These are phyloP conservation scores for Rhodophaea formosa DNA, from an alignment of 2,888 invertebrate genomes.

Conservation along the genomic window DNA sequence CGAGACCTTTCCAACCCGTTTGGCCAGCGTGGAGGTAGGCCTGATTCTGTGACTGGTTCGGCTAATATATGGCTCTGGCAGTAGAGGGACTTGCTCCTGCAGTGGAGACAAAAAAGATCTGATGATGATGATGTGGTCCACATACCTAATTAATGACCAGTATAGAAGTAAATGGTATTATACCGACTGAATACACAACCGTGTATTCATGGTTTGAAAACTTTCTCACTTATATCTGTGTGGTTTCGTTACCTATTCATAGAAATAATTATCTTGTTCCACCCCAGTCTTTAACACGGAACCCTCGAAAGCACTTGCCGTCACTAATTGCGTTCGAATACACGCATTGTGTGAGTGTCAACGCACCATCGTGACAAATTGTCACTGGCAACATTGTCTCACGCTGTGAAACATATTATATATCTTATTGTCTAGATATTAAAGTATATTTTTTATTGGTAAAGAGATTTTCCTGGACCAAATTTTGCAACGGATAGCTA, in stretches of 20 bases:
- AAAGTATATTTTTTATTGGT: background rate
- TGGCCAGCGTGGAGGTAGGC: too few relatives aligned
- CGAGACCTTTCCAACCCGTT: too few relatives aligned
- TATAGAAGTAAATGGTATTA: too few relatives aligned
- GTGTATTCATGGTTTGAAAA: background rate
- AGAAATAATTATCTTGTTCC: slow-evolving; percentile 7
- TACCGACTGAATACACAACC: too few relatives aligned
- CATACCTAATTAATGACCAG: too few relatives aligned
- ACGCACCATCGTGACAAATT: slow-evolving; percentile 45
- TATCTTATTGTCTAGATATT: slow-evolving; percentile 5
- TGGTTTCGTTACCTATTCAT: background rate
- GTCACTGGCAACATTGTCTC: slow-evolving; percentile 20
- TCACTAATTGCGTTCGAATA: slow-evolving; percentile 34
- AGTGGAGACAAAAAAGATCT: too few relatives aligned
- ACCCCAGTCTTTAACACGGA: slow-evolving; percentile 19
- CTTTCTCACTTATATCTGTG: background rate
- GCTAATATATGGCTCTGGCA: too few relatives aligned
- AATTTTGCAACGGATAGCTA: slow-evolving; percentile 6
- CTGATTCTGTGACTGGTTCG: too few relatives aligned
- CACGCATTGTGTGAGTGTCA: slow-evolving; percentile 38
- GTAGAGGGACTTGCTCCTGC: too few relatives aligned
- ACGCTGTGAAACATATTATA: background rate
- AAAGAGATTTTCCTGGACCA: background rate
- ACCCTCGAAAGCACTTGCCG: slow-evolving; percentile 28
- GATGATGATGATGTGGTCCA: too few relatives aligned